These are phyloP conservation scores for Notothenia rossii DNA, from an alignment of 2,113 vertebrate species.

Conservation along the genomic window DNA sequence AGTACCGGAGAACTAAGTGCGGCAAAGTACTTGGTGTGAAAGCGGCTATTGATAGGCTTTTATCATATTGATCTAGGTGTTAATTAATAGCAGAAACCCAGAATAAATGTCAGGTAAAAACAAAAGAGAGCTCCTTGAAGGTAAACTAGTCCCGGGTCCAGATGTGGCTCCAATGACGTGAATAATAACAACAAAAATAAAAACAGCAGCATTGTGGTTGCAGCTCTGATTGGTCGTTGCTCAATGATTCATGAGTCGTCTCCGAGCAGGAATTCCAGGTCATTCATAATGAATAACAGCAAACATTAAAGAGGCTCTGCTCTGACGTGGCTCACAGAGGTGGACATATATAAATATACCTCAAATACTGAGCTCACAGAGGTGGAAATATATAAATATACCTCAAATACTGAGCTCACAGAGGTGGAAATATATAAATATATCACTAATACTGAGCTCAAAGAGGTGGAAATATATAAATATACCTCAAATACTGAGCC, in stretches of 20 bases:
- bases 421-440: no score
- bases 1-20: no score
- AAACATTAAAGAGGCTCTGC: constrained; percentile 22
- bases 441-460: no score
- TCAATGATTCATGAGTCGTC: constrained; percentile 70
- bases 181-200: not conserved
- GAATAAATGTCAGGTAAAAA: not conserved
- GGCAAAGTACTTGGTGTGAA: no score
- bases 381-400: not conserved
- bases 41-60: not conserved
- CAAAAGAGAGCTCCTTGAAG: not conserved
- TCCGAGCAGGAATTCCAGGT: constrained; percentile 59
- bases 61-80: not conserved
- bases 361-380: no score
- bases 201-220: not conserved
- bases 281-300: constrained; percentile 65
- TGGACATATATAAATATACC: not conserved
- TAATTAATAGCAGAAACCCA: not conserved
- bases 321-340: constrained; percentile 12
- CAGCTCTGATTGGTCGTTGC: constrained; percentile 42
- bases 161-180: not conserved
- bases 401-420: no score
- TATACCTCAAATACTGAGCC: no score
- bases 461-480: no score
- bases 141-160: not conserved